Evolutionary conservation across 2,797 vertebrate genomes (phyloP).

Genomic region (Mormyrus proboscirostris): DNA sequence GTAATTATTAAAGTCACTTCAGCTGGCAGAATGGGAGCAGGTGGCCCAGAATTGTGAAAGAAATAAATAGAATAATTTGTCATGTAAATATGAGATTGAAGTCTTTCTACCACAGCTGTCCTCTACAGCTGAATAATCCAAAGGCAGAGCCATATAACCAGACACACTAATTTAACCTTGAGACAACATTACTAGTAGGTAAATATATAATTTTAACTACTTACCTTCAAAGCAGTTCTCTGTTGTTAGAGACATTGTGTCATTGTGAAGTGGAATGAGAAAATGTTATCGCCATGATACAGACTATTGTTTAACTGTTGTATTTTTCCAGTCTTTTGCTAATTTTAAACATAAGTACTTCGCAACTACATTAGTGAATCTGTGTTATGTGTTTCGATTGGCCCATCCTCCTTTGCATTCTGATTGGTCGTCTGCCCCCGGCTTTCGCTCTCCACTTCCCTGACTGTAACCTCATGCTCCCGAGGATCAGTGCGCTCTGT

Average conservation of each 20-base stretch:
- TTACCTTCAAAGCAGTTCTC: background rate
- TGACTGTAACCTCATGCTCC: background rate
- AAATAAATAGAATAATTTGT: background rate
- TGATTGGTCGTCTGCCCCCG: background rate
- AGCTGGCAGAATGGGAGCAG: background rate
- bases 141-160: background rate
- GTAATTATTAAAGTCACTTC: background rate
- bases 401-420: background rate
- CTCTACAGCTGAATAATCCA: background rate
- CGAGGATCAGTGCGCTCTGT: background rate
- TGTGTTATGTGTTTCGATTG: background rate
- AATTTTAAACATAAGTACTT: background rate
- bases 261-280: background rate
- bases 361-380: background rate
- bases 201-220: background rate
- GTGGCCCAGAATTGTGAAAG: background rate
- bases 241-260: background rate
- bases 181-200: background rate
- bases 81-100: background rate
- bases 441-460: background rate
- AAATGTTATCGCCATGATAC: background rate
- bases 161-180: background rate
- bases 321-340: background rate
- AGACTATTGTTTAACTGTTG: background rate
- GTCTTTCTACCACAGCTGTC: background rate